Base-by-base conservation (phyloP, 2,797 vertebrate genomes). In the Parauchenoglanis punctatus region DNA sequence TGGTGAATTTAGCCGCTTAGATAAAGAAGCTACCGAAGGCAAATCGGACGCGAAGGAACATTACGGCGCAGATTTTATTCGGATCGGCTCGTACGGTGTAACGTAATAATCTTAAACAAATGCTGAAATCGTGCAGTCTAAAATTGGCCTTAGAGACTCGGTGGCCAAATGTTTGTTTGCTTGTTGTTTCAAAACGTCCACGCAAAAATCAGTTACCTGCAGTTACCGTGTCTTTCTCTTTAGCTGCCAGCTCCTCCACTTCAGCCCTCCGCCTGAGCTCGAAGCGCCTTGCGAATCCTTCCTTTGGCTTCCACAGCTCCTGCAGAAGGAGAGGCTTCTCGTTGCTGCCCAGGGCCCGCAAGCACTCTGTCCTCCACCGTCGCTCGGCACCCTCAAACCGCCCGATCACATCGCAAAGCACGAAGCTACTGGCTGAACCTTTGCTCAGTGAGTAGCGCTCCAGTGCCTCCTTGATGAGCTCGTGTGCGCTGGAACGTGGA, bases 281-380 rank as follows among this genome's bases (percentile, higher is more conserved):
- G 88, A 99, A 97, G 52, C 98, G 94, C 65, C 98, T 95, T 0
- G 97, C 97, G 31, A 97, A 96, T 49, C 98, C 98, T 75, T 99
- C 98, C 70, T 96, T 92, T 46, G 98, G 98, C 86, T 98, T 99
- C 98, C 98, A 99, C 2, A 99, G 94, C 77, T 98, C 97, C 90
- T 99, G 98, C 87, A 99, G 96, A 91, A 99, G 92, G 85, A 99
- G 96, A 0, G 98, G 98, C 92, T 98, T 99, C 92, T 99, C 98
- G 0, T 97, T 96, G 94, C 98, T 97, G 0, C 96, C 96, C 58
- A 99, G 91, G 0, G 97, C 96, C 52, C 98, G 95, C 89, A 99
- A 89, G 65, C 97, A 97, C 46, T 97, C 96, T 0, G 95, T 97
- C 87, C 96, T 94, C 98, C 98, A 99, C 10, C 88, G 94, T 1